A percentile compares a stretch with the other conserved stretches of the same genome.
Conservation (phyloP, 2,113 vertebrate genomes). For the Xenopus laevis region DNA sequence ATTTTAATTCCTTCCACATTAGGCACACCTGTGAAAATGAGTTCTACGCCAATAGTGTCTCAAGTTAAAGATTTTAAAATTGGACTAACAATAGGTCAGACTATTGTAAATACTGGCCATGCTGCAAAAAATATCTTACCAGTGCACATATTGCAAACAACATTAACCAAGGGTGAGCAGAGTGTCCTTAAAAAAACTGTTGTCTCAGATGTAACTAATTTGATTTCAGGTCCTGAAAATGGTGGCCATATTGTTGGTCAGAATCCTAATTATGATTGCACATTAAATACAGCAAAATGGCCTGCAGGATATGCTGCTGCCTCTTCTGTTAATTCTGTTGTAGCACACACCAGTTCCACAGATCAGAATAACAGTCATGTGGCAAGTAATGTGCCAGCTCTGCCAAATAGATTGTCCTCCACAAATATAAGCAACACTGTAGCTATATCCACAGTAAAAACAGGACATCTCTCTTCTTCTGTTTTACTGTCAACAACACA, state of each 20-base stretch:
- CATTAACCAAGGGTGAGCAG: conserved; percentile 51
- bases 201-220: conserved; percentile 49
- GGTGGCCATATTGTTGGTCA: conserved; percentile 51
- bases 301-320: conserved; percentile 29
- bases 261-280: conserved; percentile 41
- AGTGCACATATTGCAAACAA: conserved; percentile 66
- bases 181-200: conserved; percentile 32
- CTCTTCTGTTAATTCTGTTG: conserved; percentile 53
- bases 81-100: conserved; percentile 69
- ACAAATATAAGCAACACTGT: conserved; percentile 64
- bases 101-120: conserved; percentile 63
- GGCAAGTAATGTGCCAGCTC: conserved; percentile 76
- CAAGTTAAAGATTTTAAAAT: conserved; percentile 77
- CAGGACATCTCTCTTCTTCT: conserved; percentile 78
- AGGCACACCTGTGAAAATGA: conserved; percentile 63
- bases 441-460: conserved; percentile 76
- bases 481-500: conserved; percentile 72
- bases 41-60: conserved; percentile 65
- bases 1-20: conserved; percentile 68
- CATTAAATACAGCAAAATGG: neutral
- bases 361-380: conserved; percentile 56
- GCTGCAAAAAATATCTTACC: conserved; percentile 60
- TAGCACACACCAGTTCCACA: conserved; percentile 41
- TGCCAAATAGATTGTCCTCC: conserved; percentile 65
- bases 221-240: conserved; percentile 53